Conservation (phyloP, 2,113 vertebrate genomes). For the Excalfactoria chinensis region DNA sequence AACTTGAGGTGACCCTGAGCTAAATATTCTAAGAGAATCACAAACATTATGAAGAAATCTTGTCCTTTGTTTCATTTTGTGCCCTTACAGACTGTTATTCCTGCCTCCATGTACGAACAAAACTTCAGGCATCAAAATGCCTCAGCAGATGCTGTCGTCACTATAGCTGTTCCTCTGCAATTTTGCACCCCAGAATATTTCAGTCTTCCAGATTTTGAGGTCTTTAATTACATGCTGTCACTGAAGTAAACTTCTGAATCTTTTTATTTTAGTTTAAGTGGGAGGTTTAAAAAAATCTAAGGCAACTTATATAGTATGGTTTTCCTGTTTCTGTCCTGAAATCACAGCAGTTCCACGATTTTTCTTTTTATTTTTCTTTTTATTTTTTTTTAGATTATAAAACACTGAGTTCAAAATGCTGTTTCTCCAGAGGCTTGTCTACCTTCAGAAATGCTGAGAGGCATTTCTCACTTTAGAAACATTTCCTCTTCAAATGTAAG, state of each 20-base stretch:
- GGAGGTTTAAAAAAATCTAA: background rate
- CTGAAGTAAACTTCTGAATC: constrained; percentile 51
- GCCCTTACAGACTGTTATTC: background rate
- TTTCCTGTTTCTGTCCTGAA: constrained; percentile 3
- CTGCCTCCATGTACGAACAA: background rate
- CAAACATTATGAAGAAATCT: background rate
- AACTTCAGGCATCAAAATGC: background rate
- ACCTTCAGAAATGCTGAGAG: constrained; percentile 37
- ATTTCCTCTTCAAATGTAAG: background rate
- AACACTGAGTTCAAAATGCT: constrained; percentile 46
- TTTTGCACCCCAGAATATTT: constrained; percentile 33
- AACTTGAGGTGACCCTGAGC: background rate
- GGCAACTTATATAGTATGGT: background rate
- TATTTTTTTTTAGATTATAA: constrained; percentile 15
- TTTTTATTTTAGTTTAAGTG: background rate
- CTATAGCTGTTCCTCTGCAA: background rate
- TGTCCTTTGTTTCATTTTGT: background rate
- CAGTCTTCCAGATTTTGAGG: background rate
- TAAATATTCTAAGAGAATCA: background rate
- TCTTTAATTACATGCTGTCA: constrained; percentile 50
- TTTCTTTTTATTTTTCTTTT: no score
- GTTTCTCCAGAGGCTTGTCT: constrained; percentile 54
- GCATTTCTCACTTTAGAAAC: constrained; percentile 29
- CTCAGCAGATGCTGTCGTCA: background rate
- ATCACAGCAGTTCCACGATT: constrained; percentile 10